Percentiles rank a stretch among this genome's conserved stretches.
Conservation (phyloP, 2,113 vertebrate genomes). For the Corythornis cristatus region DNA sequence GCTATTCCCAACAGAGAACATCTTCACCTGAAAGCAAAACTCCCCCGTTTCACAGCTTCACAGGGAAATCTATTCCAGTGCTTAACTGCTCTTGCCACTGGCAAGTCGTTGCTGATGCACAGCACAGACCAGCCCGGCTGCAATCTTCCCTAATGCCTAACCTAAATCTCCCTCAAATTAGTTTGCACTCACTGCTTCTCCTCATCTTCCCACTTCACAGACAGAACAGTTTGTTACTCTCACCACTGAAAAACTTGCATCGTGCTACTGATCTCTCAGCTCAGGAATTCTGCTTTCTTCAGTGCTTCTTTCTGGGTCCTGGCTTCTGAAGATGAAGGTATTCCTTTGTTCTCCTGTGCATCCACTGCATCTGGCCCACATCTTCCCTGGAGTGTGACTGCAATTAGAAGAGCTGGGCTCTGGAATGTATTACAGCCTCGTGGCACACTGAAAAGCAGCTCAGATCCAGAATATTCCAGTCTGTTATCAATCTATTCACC, state of each 20-base stretch:
- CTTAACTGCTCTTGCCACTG: neutral
- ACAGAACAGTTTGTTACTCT: neutral
- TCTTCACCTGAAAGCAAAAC: neutral
- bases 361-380: neutral
- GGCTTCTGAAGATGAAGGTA: neutral
- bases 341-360: neutral
- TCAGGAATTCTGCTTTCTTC: neutral
- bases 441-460: neutral
- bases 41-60: neutral
- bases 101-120: neutral
- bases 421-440: neutral
- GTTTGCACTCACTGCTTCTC: neutral
- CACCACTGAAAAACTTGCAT: neutral
- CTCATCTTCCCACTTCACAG: neutral
- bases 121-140: neutral
- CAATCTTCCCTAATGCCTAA: neutral
- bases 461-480: neutral
- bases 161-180: neutral
- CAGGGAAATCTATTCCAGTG: neutral
- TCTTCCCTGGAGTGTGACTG: neutral
- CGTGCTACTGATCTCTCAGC: neutral
- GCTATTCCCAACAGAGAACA: neutral
- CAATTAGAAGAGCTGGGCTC: neutral
- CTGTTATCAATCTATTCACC: neutral
- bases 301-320: neutral